Base-by-base conservation (phyloP, 2,113 vertebrate genomes). In the Dicaeum eximium region DNA sequence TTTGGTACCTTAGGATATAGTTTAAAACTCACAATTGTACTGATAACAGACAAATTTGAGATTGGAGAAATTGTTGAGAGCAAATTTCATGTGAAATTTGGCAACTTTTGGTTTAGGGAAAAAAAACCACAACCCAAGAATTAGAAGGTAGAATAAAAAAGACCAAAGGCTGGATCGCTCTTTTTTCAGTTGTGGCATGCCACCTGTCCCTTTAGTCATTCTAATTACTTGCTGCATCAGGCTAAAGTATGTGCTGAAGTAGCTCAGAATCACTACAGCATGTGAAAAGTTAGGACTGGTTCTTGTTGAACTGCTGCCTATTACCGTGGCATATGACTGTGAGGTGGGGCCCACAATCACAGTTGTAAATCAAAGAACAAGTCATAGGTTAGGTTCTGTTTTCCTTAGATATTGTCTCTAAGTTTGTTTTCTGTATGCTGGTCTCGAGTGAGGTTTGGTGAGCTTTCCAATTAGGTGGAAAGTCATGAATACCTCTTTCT, bases 331-430 rank as follows among this genome's bases (percentile, higher is more conserved):
- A 81, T 95, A 93, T 96, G 95, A 95, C 93, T 72, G 48, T 53
- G 65, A 93, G 96, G 94, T 96, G 95, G 82, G 90, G 93, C 93
- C 61, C 79, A 81, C 92, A 96, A 96, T 97, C 92, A 8, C n/a
- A 69, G 93, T 38, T 91, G 93, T 96, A 96, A 97, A 97, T 96
- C 90, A 93, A 88, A 92, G 88, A 96, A 84, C 95, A 64, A 95
- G 88, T 95, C 96, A 96, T 88, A 96, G 94, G 93, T 95, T 95
- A 93, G 86, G 82, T 74, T 45, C 86, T 96, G 88, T 96, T 96
- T 96, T 96, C 88, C 95, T 88, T 94, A 77, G 94, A 96, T 94
- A 94, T 40, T 93, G 93, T 97, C 88, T 96, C 92, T 30, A 94
- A 40, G 95, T 94, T 97, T 95, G 72, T 90, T 85, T 80, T 93